Base-by-base conservation (phyloP, 2,113 vertebrate genomes). In the Hiodon tergisus region DNA sequence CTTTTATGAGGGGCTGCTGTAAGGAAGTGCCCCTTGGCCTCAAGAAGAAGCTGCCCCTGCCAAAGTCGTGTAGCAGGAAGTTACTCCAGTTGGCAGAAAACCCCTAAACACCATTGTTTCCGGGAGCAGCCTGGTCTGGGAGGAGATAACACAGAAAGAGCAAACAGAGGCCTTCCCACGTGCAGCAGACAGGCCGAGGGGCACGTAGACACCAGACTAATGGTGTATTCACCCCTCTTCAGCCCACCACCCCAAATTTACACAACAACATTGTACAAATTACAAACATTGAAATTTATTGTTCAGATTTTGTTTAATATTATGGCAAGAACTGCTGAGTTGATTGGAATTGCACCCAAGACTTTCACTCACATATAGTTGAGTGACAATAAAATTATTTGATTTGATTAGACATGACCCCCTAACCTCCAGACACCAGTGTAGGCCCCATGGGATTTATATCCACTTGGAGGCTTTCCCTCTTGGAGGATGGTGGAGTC, bases 51-150 rank as follows among this genome's bases (percentile, higher is more conserved):
- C 81, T 50, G 11, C 17, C 13, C 83, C 79, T 86, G 88, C 87
- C 89, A 86, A 83, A 83, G 81, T 86, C 90, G 91, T 88, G 91
- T 90, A 87, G 81, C 81, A 68, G 84, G 87, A 87, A 85, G 69
- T 86, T 83, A 90, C 86, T 89, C 90, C 90, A 83, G 76, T 86
- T 88, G 90, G 91, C 86, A 71, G 76, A 79, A 13, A 7, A 79
- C 84, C 85, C 89, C 85, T 84, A 91, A 91, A 91, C 88, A 88
- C 89, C 87, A 91, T 92, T 92, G 91, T 92, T 92, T 85, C 80
- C 66, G 82, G 31, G 69, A 83, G 78, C 76, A 85, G 86, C 87
- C 87, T 88, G 88, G 88, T 87, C 89, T 84, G 83, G 31, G 11
- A 77, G 74, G 85, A 79, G 31, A 89, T 87, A 86, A 89, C 86